These are phyloP conservation scores for Limnephilus auricula DNA, from an alignment of 2,888 invertebrate genomes.

Conservation along the genomic window DNA sequence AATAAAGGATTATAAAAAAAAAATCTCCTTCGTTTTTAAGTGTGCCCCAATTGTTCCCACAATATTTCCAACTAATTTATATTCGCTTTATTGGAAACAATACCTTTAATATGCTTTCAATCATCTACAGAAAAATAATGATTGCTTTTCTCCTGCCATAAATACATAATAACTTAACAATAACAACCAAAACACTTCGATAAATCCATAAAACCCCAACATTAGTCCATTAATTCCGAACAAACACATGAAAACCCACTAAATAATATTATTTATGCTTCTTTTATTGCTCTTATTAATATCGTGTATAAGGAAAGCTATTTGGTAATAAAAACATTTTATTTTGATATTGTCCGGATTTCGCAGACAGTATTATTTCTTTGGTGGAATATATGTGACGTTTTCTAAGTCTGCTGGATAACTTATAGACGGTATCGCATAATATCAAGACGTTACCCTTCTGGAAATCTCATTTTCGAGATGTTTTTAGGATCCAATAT, in stretches of 20 bases:
- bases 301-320: constrained; percentile 13
- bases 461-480: constrained; percentile 44
- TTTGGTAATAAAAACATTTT: constrained; percentile 43
- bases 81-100: not conserved
- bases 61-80: not conserved
- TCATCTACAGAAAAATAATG: not conserved
- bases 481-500: constrained; percentile 43
- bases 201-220: not conserved
- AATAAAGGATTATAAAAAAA: too few species aligned
- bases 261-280: not conserved
- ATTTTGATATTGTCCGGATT: constrained; percentile 42
- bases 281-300: constrained; percentile 16
- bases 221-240: not conserved
- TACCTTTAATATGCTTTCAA: not conserved
- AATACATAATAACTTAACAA: not conserved
- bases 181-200: not conserved
- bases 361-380: constrained; percentile 34
- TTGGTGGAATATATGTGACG: constrained; percentile 40
- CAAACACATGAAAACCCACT: not conserved
- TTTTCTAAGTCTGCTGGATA: constrained; percentile 29
- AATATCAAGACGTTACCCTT: constrained; percentile 48
- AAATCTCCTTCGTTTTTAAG: too few species aligned
- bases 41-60: too few species aligned
- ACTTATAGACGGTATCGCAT: constrained; percentile 41
- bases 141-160: not conserved